Evolutionary conservation across 2,113 vertebrate genomes (phyloP).

Genomic region (Butastur rufipennis): DNA sequence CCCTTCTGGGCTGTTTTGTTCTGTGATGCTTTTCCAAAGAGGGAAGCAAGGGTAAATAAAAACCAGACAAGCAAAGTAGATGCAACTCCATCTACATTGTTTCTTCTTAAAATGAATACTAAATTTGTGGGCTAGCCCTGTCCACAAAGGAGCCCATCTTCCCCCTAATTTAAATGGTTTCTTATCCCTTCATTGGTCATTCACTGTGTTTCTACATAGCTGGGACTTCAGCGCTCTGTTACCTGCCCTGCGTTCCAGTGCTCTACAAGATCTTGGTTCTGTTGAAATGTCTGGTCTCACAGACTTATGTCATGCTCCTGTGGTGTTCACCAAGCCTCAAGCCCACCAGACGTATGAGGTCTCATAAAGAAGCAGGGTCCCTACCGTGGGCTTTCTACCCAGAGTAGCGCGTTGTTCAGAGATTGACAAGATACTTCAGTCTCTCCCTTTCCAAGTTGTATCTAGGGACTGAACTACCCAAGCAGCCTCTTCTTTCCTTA

Average conservation of each 20-base stretch:
- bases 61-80: slow-evolving; percentile 30
- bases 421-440: not conserved
- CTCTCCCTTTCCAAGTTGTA: not conserved
- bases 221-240: rapidly evolving
- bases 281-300: not conserved
- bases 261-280: not conserved
- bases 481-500: not conserved
- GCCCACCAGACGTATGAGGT: not conserved
- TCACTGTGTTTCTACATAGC: not conserved
- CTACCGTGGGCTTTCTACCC: not conserved
- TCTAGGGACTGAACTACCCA: not conserved
- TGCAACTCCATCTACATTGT: not conserved
- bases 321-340: not conserved
- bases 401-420: rapidly evolving
- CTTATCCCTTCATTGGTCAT: not conserved
- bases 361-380: not conserved
- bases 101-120: not conserved
- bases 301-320: rapidly evolving
- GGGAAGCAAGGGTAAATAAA: slow-evolving; percentile 47
- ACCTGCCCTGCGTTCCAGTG: not conserved
- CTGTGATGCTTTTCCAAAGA: slow-evolving; percentile 40
- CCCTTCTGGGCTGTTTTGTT: slow-evolving; percentile 4
- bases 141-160: not conserved
- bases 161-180: not conserved
- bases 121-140: not conserved